Evolutionary conservation across 2,113 vertebrate species (phyloP), one percentile per base, ranked within the genome.

Genomic region (Callochromis pleurospilus): DNA sequence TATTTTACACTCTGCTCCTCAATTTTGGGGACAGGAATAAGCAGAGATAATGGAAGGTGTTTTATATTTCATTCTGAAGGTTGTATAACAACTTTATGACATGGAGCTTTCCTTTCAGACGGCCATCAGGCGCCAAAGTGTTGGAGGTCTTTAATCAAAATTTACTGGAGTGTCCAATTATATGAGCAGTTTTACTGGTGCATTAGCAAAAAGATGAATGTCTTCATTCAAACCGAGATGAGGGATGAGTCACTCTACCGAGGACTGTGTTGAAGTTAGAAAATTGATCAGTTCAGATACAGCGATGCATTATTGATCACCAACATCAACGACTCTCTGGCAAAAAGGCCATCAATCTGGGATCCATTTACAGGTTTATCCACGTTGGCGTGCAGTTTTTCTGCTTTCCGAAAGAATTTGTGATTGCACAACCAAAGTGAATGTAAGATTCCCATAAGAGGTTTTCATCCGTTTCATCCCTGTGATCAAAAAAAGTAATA

Each of bases 81-180:
- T 85, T 88, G 55, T 86, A 87, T 73, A 88, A 86, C 51, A 6
- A 45, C 33, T 95, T 95, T 93, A 95, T 89, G 86, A 94, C 88
- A 75, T 0, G 26, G 49, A 86, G 84, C 88, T 92, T 90, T 91
- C 70, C 86, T 83, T 86, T 85, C 90, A 87, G 79, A 90, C 53
- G 40, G 83, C 80, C 90, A 87, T 90, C 92, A 81, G 91, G 85
- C 58, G 19, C 83, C 55, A 19, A 84, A 90, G 90, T 83, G 90
- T 86, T 86, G 9, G 55, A 88, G 87, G 60, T 84, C 90, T 91
- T 95, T 90, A 90, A 93, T 95, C 88, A 93, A 84, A 93, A 93
- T 93, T 89, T 94, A 92, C 92, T 89, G 80, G 73, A 91, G 84
- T 91, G 90, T 94, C 93, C 83, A 77, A 62, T 90, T 93, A 95